These are phyloP conservation scores for Dolichotis patagonum DNA, from an alignment of 2,113 vertebrate genomes.

Conservation along the genomic window DNA sequence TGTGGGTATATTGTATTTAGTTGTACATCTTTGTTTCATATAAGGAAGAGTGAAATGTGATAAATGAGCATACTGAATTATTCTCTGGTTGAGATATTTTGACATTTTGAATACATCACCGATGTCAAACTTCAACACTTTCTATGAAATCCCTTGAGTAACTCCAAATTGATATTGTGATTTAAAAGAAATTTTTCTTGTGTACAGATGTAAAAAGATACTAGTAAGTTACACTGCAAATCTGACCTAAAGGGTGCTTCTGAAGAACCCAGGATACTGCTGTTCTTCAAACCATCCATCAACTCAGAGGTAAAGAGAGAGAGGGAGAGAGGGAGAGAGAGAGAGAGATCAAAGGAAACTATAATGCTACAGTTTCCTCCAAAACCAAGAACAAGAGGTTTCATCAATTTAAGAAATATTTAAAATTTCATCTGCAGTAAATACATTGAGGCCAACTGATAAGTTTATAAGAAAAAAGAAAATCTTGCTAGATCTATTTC, in stretches of 20 bases:
- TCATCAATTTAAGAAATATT: conserved; percentile 73
- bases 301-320: conserved; percentile 38
- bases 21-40: conserved; percentile 35
- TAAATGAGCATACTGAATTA: conserved; percentile 46
- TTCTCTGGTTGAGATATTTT: conserved; percentile 64
- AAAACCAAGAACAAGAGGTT: conserved; percentile 73
- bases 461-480: conserved; percentile 68
- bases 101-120: conserved; percentile 56
- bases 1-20: neutral
- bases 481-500: conserved; percentile 65
- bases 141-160: conserved; percentile 64
- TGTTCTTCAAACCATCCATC: conserved; percentile 78
- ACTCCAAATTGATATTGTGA: conserved; percentile 69
- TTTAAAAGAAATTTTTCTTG: conserved; percentile 71
- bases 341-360: neutral
- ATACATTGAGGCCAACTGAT: conserved; percentile 75
- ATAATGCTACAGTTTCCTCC: conserved; percentile 73
- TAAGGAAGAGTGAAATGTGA: conserved; percentile 24
- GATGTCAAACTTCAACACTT: conserved; percentile 11
- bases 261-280: conserved; percentile 73
- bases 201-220: conserved; percentile 69
- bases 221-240: conserved; percentile 74
- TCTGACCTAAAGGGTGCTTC: conserved; percentile 74
- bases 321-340: neutral
- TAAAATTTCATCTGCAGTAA: conserved; percentile 81